Conservation (phyloP, 2,888 invertebrate species). For the Melinaea menophilus region DNA sequence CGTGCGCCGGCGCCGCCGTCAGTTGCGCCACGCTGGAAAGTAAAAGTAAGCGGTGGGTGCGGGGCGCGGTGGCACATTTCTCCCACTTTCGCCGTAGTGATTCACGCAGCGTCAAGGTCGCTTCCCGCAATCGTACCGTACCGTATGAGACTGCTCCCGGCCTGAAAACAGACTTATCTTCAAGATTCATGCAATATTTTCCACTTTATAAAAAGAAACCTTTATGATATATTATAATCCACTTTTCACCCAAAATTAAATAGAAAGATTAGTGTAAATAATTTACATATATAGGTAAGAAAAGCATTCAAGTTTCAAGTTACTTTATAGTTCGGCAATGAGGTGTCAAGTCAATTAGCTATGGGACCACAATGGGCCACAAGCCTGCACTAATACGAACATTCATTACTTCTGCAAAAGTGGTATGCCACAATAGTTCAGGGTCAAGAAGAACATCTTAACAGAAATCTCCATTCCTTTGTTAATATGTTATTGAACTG, state of each 20-base stretch:
- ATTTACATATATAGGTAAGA: not conserved
- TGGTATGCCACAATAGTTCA: slow-evolving; percentile 31
- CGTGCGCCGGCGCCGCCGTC: slow-evolving; percentile 68
- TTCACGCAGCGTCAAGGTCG: slow-evolving; percentile 70
- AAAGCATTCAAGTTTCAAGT: slow-evolving; percentile 37
- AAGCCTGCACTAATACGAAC: slow-evolving; percentile 27
- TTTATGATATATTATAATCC: too few species aligned
- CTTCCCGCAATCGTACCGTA: slow-evolving; percentile 58
- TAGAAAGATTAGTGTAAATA: not conserved
- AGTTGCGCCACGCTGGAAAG: slow-evolving; percentile 77
- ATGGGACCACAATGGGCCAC: slow-evolving; percentile 28
- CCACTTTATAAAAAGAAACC: too few species aligned
- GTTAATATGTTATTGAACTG: too few species aligned
- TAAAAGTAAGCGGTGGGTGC: slow-evolving; percentile 75
- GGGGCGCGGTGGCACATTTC: slow-evolving; percentile 71
- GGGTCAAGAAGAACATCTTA: slow-evolving; percentile 25
- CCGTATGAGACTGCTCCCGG: slow-evolving; percentile 38
- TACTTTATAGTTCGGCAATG: slow-evolving; percentile 28
- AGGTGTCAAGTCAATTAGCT: slow-evolving; percentile 30
- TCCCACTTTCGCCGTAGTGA: slow-evolving; percentile 77
- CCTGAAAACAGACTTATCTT: not conserved
- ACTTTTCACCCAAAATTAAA: too few species aligned
- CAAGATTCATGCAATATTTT: too few species aligned
- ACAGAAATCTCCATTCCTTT: slow-evolving; percentile 10
- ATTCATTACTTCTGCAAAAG: slow-evolving; percentile 25